These are phyloP conservation scores for Lepus oiostolus DNA, from an alignment of 2,797 vertebrate genomes.

Conservation along the genomic window DNA sequence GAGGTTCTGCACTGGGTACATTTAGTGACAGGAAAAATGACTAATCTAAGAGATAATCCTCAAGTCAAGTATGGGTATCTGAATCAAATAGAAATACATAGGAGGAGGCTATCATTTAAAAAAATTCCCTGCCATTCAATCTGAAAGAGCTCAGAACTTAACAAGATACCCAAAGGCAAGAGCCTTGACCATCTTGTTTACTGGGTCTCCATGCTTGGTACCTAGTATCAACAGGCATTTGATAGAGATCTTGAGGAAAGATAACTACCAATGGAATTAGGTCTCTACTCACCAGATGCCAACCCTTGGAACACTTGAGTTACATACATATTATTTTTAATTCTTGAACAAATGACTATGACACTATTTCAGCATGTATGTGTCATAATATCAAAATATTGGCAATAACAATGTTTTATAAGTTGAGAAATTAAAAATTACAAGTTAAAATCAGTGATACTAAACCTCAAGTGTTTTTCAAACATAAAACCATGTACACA, in stretches of 20 bases:
- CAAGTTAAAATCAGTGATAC: not conserved
- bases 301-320: not conserved
- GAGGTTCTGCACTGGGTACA: not conserved
- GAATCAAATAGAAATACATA: not conserved
- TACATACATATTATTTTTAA: slow-evolving; percentile 17
- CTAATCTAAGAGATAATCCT: too few species aligned
- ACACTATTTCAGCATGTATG: slow-evolving; percentile 45
- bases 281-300: not conserved
- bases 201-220: not conserved
- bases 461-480: slow-evolving; percentile 35
- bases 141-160: not conserved
- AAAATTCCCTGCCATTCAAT: not conserved
- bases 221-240: not conserved
- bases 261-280: not conserved
- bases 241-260: too few species aligned
- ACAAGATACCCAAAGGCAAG: not conserved
- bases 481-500: not conserved
- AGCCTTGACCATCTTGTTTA: not conserved
- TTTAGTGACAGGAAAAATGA: not conserved
- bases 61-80: not conserved
- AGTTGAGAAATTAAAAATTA: slow-evolving; percentile 34
- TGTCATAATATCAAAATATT: slow-evolving; percentile 40
- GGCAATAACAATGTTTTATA: not conserved
- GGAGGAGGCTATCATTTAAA: not conserved
- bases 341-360: not conserved